Base-by-base conservation (phyloP, 1,140 invertebrate genomes). In the Orchestia grillus region DNA sequence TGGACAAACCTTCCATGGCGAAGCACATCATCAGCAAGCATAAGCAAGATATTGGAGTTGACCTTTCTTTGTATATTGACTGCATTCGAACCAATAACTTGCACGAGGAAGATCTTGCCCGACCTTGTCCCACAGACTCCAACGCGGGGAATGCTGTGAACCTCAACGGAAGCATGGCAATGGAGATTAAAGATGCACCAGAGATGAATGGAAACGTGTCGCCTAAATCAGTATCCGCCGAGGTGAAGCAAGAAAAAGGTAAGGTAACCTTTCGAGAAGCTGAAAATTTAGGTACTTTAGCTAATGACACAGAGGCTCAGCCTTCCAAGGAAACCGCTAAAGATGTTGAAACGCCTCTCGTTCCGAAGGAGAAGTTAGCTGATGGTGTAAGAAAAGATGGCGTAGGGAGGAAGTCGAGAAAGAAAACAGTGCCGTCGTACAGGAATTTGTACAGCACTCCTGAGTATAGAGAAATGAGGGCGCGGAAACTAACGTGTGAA, bases 391-490 rank as follows among this genome's bases (percentile, higher is more conserved):
- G 28, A 77, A 77, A 36, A 77, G 62, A 77, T 77, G 11, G 62
- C 62, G 3, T 36, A 23, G 62, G 11, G 1, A 77, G 62, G 36
- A 77, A 77, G 62, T 77, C 62, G 62, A 77, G 62, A 36, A 90
- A 90, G 88, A 41, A 90, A 44, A 16, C 43, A 15, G 8, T 36
- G 36, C 16, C 41, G 11, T 90, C 88, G n/a, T 41, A 42, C 28
- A 94, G 36, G 44, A 94, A 40, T 11, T 94, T 94, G 44, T 94
- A 94, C 92, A 45, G 92, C 92, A 94, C 92, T 94, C 92, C 92
- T 40, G 92, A 94, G 44, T 94, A 94, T 47, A 44, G 92, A 40
- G 92, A 94, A 40, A 44, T 45, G 92, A 44, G 92, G 40, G 92
- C 92, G 19, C 92, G 92, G 8, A 94, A 94, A 45, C 92, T 94